Evolutionary conservation across 2,888 invertebrate genomes (phyloP).

Genomic region (Lysandra coridon): DNA sequence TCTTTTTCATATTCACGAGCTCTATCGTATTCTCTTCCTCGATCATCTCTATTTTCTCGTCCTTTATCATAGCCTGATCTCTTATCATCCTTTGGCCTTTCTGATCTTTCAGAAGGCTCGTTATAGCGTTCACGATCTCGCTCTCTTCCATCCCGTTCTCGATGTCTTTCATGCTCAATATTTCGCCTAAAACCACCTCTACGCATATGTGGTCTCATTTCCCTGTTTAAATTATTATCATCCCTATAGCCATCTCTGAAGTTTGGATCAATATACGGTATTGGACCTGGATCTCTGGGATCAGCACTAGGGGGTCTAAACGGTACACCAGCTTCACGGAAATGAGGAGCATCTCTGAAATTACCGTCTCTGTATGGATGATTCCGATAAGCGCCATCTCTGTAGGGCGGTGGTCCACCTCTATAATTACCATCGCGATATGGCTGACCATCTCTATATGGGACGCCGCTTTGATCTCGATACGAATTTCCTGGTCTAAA

Average conservation of each 20-base stretch:
- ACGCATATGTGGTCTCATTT: constrained; percentile 56
- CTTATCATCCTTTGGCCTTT: constrained; percentile 70
- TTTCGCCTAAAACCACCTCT: constrained; percentile 64
- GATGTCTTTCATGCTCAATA: constrained; percentile 63
- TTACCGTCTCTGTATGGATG: constrained; percentile 63
- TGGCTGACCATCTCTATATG: constrained; percentile 53
- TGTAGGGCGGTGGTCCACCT: constrained; percentile 61
- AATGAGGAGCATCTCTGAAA: constrained; percentile 64
- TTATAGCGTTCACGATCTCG: constrained; percentile 66
- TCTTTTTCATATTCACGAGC: constrained; percentile 67
- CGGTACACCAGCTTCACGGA: constrained; percentile 61
- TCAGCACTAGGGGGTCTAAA: constrained; percentile 67
- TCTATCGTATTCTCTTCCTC: constrained; percentile 52
- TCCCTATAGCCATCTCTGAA: constrained; percentile 67
- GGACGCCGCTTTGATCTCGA: constrained; percentile 64
- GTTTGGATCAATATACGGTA: constrained; percentile 63
- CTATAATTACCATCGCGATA: constrained; percentile 64
- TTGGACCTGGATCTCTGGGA: constrained; percentile 58
- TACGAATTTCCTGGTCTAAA: constrained; percentile 62
- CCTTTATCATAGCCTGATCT: constrained; percentile 59
- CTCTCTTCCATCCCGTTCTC: constrained; percentile 70
- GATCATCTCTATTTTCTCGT: constrained; percentile 58
- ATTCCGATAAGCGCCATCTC: constrained; percentile 63
- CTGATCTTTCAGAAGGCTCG: constrained; percentile 62
- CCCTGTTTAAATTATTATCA: constrained; percentile 57